Evolutionary conservation across 2,888 invertebrate species (phyloP), one percentile per base, ranked within the genome.

Genomic region (Bugulina stolonifera): DNA sequence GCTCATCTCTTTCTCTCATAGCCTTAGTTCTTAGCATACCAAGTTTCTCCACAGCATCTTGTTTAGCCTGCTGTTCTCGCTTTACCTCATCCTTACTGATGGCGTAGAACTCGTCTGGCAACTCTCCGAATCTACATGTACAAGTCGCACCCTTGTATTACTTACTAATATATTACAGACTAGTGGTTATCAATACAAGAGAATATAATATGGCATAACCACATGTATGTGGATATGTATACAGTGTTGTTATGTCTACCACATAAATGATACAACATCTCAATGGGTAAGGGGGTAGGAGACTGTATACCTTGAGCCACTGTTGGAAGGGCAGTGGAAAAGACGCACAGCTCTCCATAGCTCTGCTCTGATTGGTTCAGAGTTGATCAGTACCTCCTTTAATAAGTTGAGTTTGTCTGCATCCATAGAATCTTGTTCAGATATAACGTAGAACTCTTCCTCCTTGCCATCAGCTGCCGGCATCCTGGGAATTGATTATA

Each of bases 1-100:
- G 84, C 80, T 93, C 93, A 75, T 96, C 94, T 75, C 91, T 91
- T 80, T 96, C 94, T 29, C 95, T 86, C 94, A 97, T 97, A 1
- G 94, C 94, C 83, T 94, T 94, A 0, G 97, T 97, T 78, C 93
- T 88, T 5, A 98, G 86, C 86, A 93, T 90, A 81, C 92, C 89
- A 80, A 90, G 89, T 79, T 88, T 90, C 81, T 94, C 94, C 54
- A 91, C 88, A 0, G 89, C 89, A 83, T 93, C 92, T 23, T 88
- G 81, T 71, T 79, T 75, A 18, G 79, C 72, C 74, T 81, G 80
- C 75, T 83, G 82, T 71, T 94, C 94, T 75, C 88, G 87, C 81
- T 92, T 93, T 18, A 97, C 80, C 81, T 97, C 97, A 74, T 93
- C 93, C 0, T 90, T 87, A 0, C 90, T 87, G 25, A 94, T 85